Conservation (phyloP, 2,888 invertebrate species). For the Teinopalpus imperialis region DNA sequence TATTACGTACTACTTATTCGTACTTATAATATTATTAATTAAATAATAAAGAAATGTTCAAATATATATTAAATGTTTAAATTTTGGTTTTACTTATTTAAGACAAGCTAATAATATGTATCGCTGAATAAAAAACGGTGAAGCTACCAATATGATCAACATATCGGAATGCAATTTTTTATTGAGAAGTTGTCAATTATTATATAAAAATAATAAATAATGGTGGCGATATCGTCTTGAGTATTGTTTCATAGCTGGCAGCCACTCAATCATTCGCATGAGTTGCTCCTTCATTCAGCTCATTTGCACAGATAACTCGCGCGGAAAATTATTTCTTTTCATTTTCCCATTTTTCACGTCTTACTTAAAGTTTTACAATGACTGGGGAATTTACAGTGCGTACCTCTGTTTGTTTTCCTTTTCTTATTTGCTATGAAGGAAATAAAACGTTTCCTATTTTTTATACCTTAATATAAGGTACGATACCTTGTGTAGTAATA, state of each 20-base stretch:
- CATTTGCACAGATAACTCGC: slow-evolving; percentile 80
- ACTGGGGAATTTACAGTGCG: slow-evolving; percentile 51
- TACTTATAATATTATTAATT: too few species aligned
- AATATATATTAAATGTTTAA: too few species aligned
- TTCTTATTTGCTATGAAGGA: slow-evolving; percentile 35
- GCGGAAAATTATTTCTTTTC: slow-evolving; percentile 83
- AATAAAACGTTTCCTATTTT: slow-evolving; percentile 6
- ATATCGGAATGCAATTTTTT: too few species aligned
- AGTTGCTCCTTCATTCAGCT: slow-evolving; percentile 74
- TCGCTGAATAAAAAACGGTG: too few species aligned
- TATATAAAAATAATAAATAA: not conserved
- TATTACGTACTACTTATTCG: too few species aligned
- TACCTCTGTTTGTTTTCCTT: slow-evolving; percentile 60
- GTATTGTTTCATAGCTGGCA: slow-evolving; percentile 66
- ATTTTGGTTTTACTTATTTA: too few species aligned
- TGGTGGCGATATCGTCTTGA: slow-evolving; percentile 43
- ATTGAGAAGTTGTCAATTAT: not conserved
- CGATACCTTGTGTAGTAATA: too few species aligned
- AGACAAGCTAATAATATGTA: too few species aligned
- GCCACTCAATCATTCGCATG: slow-evolving; percentile 79
- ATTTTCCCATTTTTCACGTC: slow-evolving; percentile 79
- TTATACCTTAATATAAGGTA: too few species aligned
- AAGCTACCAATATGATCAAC: too few species aligned
- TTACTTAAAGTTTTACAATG: slow-evolving; percentile 72
- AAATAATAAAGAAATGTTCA: too few species aligned